A percentile compares a stretch with the other conserved stretches of the same genome.
phyloP scores from a whole-genome alignment of 2,888 invertebrate genomes.

The Argyra leucocephala region DNA sequence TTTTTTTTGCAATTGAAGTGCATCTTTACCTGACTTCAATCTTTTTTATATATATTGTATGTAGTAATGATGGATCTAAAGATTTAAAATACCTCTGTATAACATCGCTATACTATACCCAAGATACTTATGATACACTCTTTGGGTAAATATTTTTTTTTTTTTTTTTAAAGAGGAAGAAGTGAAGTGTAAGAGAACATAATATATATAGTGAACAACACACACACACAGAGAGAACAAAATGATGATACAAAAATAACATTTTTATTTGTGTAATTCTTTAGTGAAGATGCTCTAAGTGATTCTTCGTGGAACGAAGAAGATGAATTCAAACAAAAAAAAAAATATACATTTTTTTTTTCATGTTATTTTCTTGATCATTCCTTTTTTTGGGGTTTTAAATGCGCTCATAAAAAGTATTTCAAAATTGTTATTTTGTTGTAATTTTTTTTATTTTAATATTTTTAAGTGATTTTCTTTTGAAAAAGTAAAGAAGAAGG shows the following conservation, averaged over 20 bases:
- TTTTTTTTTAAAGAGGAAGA: too few species aligned
- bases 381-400: neutral
- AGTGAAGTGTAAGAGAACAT: too few species aligned
- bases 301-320: neutral
- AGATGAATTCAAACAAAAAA: neutral
- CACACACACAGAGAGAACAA: neutral
- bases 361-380: too few species aligned
- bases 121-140: too few species aligned
- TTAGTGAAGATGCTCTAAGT: neutral
- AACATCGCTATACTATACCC: too few species aligned
- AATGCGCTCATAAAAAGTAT: neutral
- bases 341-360: too few species aligned
- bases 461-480: neutral
- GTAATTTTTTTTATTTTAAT: neutral
- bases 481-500: too few species aligned
- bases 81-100: too few species aligned
- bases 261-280: constrained; percentile 1
- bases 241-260: constrained; percentile 1
- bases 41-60: too few species aligned
- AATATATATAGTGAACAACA: too few species aligned
- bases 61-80: too few species aligned
- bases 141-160: too few species aligned
- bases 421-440: neutral
- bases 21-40: neutral
- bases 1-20: neutral